A percentile compares a stretch with the other conserved stretches of the same genome.
Evolutionary conservation across 2,888 invertebrate species (phyloP).

Genomic region (Drosophila hamatofila): DNA sequence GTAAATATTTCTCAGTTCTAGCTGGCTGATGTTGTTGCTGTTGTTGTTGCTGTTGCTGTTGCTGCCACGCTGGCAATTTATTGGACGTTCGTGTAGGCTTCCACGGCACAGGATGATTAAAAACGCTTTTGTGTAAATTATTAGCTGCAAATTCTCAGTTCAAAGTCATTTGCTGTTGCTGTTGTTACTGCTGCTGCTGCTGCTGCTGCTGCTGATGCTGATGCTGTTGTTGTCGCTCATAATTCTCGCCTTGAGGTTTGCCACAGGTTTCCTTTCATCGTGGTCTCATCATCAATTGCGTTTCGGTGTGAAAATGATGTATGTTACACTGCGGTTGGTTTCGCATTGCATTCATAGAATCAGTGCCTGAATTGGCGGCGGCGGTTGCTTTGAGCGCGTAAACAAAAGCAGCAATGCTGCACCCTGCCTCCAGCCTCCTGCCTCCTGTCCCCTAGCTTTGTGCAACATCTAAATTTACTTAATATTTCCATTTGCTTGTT

Average conservation of each 20-base stretch:
- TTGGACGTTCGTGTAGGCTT: slow-evolving; percentile 52
- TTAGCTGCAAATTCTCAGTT: slow-evolving; percentile 80
- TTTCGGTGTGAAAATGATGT: slow-evolving; percentile 81
- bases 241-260: slow-evolving; percentile 81
- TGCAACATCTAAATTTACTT: slow-evolving; percentile 72
- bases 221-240: slow-evolving; percentile 67
- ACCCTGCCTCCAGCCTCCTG: neutral
- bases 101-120: slow-evolving; percentile 71
- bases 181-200: slow-evolving; percentile 16
- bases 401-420: slow-evolving; percentile 43
- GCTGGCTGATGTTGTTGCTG: slow-evolving; percentile 40
- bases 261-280: slow-evolving; percentile 67
- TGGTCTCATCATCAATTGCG: slow-evolving; percentile 66
- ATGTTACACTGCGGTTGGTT: slow-evolving; percentile 80
- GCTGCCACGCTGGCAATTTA: slow-evolving; percentile 70
- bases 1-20: slow-evolving; percentile 59
- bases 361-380: slow-evolving; percentile 38
- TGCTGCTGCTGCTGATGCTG: slow-evolving; percentile 33
- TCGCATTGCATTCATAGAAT: slow-evolving; percentile 51
- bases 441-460: slow-evolving; percentile 1
- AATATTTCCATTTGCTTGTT: slow-evolving; percentile 77
- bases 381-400: slow-evolving; percentile 67
- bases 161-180: slow-evolving; percentile 65
- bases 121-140: slow-evolving; percentile 82
- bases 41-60: slow-evolving; percentile 37